phyloP scores from a whole-genome alignment of 2,797 vertebrate genomes.

The Pseudochirops cupreus region DNA sequence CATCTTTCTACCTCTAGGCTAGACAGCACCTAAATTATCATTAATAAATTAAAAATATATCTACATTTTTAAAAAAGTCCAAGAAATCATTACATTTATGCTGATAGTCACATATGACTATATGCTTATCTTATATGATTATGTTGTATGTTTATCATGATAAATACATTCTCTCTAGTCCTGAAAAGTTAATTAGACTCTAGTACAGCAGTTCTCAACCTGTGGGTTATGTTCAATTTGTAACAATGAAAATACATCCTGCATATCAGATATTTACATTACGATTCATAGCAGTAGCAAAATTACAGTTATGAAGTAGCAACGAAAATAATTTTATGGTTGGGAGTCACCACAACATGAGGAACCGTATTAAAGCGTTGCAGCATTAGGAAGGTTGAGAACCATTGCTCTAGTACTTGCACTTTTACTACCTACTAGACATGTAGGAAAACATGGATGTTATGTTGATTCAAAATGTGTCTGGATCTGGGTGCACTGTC shows the following conservation, averaged over 20 bases:
- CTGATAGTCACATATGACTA: not conserved
- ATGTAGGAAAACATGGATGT: not conserved
- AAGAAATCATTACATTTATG: not conserved
- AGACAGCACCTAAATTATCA: too few relatives aligned
- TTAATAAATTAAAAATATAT: not conserved
- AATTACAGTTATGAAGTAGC: too few relatives aligned
- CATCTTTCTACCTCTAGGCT: not conserved
- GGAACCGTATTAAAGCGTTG: too few relatives aligned
- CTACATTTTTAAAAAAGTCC: not conserved
- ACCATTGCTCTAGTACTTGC: not conserved
- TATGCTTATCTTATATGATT: not conserved
- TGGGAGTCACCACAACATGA: too few relatives aligned
- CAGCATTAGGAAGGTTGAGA: too few relatives aligned
- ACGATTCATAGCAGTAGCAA: too few relatives aligned
- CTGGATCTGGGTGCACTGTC: not conserved
- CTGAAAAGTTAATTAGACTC: not conserved
- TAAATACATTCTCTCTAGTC: not conserved
- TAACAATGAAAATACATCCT: too few relatives aligned
- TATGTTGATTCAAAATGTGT: not conserved
- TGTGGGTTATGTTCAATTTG: too few relatives aligned
- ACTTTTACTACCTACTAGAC: not conserved
- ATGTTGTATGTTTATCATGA: not conserved
- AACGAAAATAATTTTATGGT: too few relatives aligned
- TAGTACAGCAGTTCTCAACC: not conserved
- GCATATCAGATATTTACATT: too few relatives aligned